phyloP scores from a whole-genome alignment of 2,888 invertebrate species.

The Sabatieria punctata region DNA sequence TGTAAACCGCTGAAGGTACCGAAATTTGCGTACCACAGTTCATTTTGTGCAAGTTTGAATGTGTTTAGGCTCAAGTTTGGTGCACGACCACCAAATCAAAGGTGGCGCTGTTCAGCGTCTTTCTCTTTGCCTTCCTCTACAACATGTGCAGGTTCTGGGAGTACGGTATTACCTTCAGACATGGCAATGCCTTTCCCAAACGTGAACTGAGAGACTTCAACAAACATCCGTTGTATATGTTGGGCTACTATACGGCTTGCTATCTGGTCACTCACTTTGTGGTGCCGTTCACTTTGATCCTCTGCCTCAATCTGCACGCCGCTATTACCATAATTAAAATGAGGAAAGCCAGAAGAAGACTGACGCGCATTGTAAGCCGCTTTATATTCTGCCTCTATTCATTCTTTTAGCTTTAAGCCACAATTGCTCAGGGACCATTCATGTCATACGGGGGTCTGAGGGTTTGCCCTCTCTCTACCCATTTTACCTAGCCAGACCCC shows the following conservation, averaged over 20 bases:
- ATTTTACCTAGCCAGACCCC: too few relatives aligned
- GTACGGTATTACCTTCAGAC: conserved; percentile 17
- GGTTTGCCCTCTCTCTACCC: too few relatives aligned
- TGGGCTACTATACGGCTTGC: conserved; percentile 23
- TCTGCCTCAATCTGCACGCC: conserved; percentile 20
- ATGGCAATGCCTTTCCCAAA: conserved; percentile 5
- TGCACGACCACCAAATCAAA: conserved; percentile 23
- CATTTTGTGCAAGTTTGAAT: too few relatives aligned
- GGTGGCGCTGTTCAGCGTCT: conserved; percentile 18
- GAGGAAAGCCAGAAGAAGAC: conserved; percentile 17
- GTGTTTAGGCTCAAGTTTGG: conserved; percentile 20
- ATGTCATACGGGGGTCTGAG: too few relatives aligned
- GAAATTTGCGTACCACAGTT: too few relatives aligned
- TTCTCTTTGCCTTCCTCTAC: conserved; percentile 19
- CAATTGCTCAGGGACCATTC: too few relatives aligned
- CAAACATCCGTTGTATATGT: conserved; percentile 16
- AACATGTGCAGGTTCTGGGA: conserved; percentile 26
- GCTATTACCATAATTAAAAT: conserved; percentile 17
- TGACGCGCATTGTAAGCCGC: conserved; percentile 18
- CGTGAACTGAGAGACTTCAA: conserved; percentile 13
- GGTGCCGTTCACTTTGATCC: conserved; percentile 23
- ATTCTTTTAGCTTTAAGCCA: too few relatives aligned
- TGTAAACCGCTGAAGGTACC: too few relatives aligned
- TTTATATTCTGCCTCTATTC: too few relatives aligned
- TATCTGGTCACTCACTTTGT: conserved; percentile 26